Evolutionary conservation across 2,888 invertebrate species (phyloP), one percentile per base, ranked within the genome.

Genomic region (Galeopsomyia nigrocyanea): DNA sequence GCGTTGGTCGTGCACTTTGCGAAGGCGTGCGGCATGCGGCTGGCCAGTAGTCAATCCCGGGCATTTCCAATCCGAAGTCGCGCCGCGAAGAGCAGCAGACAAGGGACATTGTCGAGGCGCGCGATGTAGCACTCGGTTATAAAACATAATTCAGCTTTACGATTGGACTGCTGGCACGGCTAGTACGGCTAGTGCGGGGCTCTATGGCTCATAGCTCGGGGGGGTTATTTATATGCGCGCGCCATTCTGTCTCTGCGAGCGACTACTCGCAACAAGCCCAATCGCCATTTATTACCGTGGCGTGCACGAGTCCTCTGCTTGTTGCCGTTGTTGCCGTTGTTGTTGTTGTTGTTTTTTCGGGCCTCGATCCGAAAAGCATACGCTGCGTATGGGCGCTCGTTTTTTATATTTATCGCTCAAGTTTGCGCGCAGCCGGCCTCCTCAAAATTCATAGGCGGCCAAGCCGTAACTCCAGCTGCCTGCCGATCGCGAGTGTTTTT

Each of bases 121-220:
- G n/a, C n/a, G n/a, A n/a, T 60, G 51, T 26, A 49, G 57, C 39
- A 0, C 51, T 22, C 50, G 46, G 67, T 68, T 53, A 61, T 73
- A 64, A 73, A 73, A 68, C 60, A 73, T 73, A 73, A 68, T 68
- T 73, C 64, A 68, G 22, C 64, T 73, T 73, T 73, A 73, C 68
- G 68, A 73, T 68, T 67, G 61, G 19, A 53, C 49, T 51, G 26
- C 26, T 2, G 3, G 26, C 26, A 5, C 26, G 26, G 26, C 26
- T 2, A 2, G 26, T 5, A 26, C 26, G 26, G 26, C 26, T 5
- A 26, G 26, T 26, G 26, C 16, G 19, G 6, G 39, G 39, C 46
- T 46, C 22, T 16, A 39, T 7, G 39, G 39, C 39, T 10, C 39
- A 31, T 31, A 7, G 31, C 14, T 22, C 17, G 21, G 5, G 39